These are phyloP conservation scores for Oryzias sinensis DNA, from an alignment of 2,797 vertebrate species.

Conservation along the genomic window DNA sequence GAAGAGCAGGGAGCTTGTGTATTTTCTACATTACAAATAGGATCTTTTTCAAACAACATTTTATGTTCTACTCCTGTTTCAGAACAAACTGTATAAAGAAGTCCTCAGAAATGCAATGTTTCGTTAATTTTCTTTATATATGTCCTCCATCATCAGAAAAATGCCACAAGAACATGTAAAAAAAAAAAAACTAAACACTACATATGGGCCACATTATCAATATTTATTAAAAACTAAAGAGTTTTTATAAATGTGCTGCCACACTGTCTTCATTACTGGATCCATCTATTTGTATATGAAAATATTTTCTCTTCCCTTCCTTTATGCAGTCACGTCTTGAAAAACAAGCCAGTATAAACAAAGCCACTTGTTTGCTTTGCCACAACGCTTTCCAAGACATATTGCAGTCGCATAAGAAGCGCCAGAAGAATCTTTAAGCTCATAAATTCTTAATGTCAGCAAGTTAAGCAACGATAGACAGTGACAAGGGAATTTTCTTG, in stretches of 20 bases:
- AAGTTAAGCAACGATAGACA: slow-evolving; percentile 65
- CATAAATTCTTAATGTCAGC: slow-evolving; percentile 69
- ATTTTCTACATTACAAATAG: too few species aligned
- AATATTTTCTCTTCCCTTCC: slow-evolving; percentile 12
- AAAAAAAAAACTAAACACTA: neutral
- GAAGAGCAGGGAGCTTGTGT: too few species aligned
- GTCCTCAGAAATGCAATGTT: too few species aligned
- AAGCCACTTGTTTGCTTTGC: slow-evolving; percentile 56
- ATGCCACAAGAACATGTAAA: too few species aligned
- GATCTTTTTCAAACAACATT: too few species aligned
- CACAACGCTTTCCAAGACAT: slow-evolving; percentile 39
- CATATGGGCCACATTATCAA: neutral
- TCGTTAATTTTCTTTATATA: too few species aligned
- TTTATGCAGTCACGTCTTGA: slow-evolving; percentile 32
- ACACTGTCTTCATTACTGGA: neutral
- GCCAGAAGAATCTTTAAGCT: slow-evolving; percentile 53
- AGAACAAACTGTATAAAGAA: too few species aligned
- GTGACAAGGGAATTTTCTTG: slow-evolving; percentile 46
- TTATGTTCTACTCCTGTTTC: too few species aligned
- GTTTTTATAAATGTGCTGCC: neutral
- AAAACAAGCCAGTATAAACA: slow-evolving; percentile 52
- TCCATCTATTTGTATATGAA: neutral
- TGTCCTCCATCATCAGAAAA: too few species aligned
- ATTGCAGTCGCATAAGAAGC: slow-evolving; percentile 29
- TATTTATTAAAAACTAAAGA: neutral